Evolutionary conservation across 2,888 invertebrate genomes (phyloP), one percentile per base, ranked within the genome.

Genomic region (Oscheius sp.): DNA sequence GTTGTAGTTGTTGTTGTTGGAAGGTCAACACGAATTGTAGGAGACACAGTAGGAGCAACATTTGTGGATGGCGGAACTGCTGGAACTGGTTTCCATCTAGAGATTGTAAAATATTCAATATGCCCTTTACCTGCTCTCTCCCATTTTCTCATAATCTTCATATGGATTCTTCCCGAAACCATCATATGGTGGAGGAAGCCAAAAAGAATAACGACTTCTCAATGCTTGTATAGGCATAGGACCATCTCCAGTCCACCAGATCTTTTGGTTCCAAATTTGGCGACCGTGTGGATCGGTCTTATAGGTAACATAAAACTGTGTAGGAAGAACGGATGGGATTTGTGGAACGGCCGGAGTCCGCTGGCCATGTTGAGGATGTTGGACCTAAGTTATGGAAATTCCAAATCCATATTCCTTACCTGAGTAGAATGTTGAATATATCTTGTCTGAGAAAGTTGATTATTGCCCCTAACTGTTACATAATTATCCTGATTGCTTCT

Each of bases 131-230:
- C 41, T 57, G 14, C 24, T 57, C 22, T 41, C 41, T 22, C 41
- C 26, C 12, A 17, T 17, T 6, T 17, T 26, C n/a, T 5, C 44
- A 24, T 57, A 41, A 17, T 59, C 59, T 24, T 59, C 59, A 26
- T 59, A 59, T 9, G 59, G 59, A 30, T 64, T 64, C 41, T 32
- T 64, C 26, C 63, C 49, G 38, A 64, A 64, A n/a, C 63, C 63
- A 30, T 64, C 51, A 20, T 64, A 38, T 22, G 51, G 50, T 8
- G 63, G 49, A 20, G 63, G 51, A 24, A 64, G 30, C 63, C 49
- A 64, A 20, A 50, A 44, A 41, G 59, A 44, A 59, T 59, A 59
- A 12, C 59, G 41, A 24, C 44, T 44, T 30, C 59, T 59, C 26
- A 59, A 20, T 6, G 59, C 59, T 12, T 59, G 59, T 47, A 62